Percentiles rank a stretch among this genome's conserved stretches.
These are phyloP conservation scores for Temnopleurus reevesii DNA, from an alignment of 53 echinoderm and acorn worm genomes.

Conservation along the genomic window DNA sequence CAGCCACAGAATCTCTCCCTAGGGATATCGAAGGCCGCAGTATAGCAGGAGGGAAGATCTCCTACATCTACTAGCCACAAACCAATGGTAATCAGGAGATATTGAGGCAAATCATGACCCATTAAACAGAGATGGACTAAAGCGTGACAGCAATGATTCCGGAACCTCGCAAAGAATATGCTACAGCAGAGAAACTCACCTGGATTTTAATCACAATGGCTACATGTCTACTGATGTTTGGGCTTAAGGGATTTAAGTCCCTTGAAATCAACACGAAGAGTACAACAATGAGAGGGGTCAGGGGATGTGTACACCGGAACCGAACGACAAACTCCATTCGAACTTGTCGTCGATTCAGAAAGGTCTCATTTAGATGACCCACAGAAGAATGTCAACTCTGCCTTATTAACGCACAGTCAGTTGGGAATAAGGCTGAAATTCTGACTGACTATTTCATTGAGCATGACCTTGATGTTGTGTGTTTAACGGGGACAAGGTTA, in stretches of 20 bases:
- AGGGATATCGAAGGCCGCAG: neutral
- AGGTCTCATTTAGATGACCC: too few relatives aligned
- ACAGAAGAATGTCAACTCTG: neutral
- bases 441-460: neutral
- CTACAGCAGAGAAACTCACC: slow-evolving; percentile 17
- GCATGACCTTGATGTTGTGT: neutral
- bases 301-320: neutral
- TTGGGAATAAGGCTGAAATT: neutral
- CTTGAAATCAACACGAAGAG: neutral
- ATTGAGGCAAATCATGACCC: slow-evolving; percentile 28
- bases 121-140: neutral
- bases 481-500: neutral
- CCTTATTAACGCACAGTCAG: neutral
- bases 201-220: slow-evolving; percentile 1
- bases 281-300: neutral
- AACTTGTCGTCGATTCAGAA: too few relatives aligned
- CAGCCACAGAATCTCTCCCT: neutral
- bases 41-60: too few relatives aligned
- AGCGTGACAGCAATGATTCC: neutral
- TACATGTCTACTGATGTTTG: slow-evolving; percentile 10
- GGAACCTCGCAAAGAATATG: neutral
- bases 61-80: too few relatives aligned
- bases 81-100: too few relatives aligned
- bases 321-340: neutral
- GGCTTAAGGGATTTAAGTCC: neutral